Base-by-base conservation (phyloP, 2,888 invertebrate species). In the Drosophila colorata region DNA sequence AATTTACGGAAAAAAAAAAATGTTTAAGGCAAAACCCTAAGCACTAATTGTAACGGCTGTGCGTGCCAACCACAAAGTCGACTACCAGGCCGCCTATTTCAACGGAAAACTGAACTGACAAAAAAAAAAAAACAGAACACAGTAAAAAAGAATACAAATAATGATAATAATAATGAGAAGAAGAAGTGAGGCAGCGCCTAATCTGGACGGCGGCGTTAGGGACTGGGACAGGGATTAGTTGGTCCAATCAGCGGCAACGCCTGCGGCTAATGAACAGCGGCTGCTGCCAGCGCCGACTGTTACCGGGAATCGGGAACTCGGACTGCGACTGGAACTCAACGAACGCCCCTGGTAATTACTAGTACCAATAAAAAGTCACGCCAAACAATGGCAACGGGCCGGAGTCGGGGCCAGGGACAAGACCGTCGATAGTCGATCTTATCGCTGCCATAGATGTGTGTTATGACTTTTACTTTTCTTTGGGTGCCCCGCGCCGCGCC, bases 171-270 rank as follows among this genome's bases (percentile, higher is more conserved):
- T 23, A 43, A n/a, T 8, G 14, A n/a, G 38, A n/a, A 28, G 20
- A 14, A 16, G 38, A 47, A n/a, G 60, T 51, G 43, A 60, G 49
- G 40, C 68, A 77, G 78, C 51, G 61, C 52, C 79, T 85, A 87
- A 88, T 88, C 85, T 84, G 69, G 75, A 76, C 77, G 41, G 46
- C 35, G 20, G 18, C 18, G 16, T 31, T 25, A 23, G 58, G 59
- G 69, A 44, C 31, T 20, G 72, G 66, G 47, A 63, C 60, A 74
- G 64, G 80, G 87, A 84, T 84, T 85, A 86, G 89, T 77, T 75
- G 85, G 85, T 79, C 87, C 89, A 86, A 86, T 88, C 85, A 88
- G 85, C 73, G 87, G 85, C 89, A 86, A 88, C 85, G 85, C 85
- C 85, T 87, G 89, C 85, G 78, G 85, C 89, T 87, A 88, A 88